Percentiles rank a stretch among this genome's conserved stretches.
phyloP scores from a whole-genome alignment of 2,797 vertebrate species.

The Enteromius anoplus region DNA sequence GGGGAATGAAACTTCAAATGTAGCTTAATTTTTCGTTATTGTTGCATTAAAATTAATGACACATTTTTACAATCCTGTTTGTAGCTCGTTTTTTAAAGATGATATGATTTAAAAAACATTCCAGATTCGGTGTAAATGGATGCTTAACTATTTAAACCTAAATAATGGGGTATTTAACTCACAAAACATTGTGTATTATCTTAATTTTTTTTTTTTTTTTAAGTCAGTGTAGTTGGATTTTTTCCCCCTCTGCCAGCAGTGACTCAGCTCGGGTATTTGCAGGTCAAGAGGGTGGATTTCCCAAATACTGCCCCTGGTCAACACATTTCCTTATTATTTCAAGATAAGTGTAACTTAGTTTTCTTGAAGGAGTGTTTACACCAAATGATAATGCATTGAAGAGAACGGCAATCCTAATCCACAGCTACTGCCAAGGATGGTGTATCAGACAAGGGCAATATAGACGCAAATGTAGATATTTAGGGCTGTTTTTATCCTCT shows the following conservation, averaged over 20 bases:
- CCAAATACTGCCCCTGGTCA: background rate
- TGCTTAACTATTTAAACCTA: background rate
- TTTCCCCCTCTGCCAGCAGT: background rate
- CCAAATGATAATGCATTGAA: background rate
- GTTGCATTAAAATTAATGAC: background rate
- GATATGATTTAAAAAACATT: background rate
- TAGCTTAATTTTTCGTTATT: background rate
- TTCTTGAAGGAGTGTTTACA: background rate
- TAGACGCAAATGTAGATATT: background rate
- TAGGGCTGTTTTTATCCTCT: constrained; percentile 5
- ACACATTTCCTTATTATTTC: background rate
- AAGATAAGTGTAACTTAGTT: background rate
- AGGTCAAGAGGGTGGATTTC: constrained; percentile 24
- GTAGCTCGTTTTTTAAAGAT: background rate
- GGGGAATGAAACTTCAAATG: background rate
- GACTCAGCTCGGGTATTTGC: background rate
- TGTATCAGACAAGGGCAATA: background rate
- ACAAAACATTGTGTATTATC: background rate
- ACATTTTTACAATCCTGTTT: background rate
- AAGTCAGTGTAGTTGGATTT: background rate
- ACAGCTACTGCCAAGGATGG: background rate
- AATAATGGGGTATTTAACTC: background rate
- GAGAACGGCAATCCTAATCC: background rate
- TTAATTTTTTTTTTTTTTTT: no score
- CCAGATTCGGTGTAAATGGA: background rate